Evolutionary conservation across 2,888 invertebrate genomes (phyloP).

Genomic region (Cylindroiulus punctatus): DNA sequence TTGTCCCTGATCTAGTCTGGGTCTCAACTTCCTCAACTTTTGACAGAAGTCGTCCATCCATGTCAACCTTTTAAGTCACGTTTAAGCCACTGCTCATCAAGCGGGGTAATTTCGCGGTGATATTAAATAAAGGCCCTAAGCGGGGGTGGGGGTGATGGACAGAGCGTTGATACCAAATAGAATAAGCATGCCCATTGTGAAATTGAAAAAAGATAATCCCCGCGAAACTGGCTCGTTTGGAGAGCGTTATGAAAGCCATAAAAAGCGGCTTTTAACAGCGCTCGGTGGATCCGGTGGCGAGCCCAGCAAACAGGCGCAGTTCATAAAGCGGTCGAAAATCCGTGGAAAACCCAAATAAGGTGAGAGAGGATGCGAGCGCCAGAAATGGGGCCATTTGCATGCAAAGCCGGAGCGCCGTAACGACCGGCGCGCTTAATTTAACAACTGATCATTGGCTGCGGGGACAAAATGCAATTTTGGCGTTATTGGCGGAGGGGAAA

Average conservation of each 20-base stretch:
- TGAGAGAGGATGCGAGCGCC: not conserved
- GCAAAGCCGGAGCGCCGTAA: conserved; percentile 40
- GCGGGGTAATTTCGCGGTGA: too few relatives aligned
- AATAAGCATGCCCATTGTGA: conserved; percentile 1
- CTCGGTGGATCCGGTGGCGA: not conserved
- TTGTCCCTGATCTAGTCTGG: too few relatives aligned
- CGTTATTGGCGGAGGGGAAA: not conserved
- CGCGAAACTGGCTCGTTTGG: conserved; percentile 1
- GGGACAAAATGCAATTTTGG: conserved; percentile 41
- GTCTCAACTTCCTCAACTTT: too few relatives aligned
- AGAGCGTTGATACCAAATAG: not conserved
- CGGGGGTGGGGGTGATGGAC: too few relatives aligned
- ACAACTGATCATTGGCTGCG: conserved; percentile 45
- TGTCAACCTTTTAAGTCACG: too few relatives aligned
- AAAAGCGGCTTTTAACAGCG: conserved; percentile 6
- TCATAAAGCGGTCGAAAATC: conserved; percentile 17
- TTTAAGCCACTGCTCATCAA: too few relatives aligned
- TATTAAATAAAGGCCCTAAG: too few relatives aligned
- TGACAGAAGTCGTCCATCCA: too few relatives aligned
- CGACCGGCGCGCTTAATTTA: conserved; percentile 37
- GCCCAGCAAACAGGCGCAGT: conserved; percentile 1
- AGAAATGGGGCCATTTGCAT: conserved; percentile 15
- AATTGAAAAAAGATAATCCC: conserved; percentile 44
- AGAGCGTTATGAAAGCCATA: conserved; percentile 35
- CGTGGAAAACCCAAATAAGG: conserved; percentile 25